phyloP scores from a whole-genome alignment of 2,113 vertebrate species.

The Bos javanicus region DNA sequence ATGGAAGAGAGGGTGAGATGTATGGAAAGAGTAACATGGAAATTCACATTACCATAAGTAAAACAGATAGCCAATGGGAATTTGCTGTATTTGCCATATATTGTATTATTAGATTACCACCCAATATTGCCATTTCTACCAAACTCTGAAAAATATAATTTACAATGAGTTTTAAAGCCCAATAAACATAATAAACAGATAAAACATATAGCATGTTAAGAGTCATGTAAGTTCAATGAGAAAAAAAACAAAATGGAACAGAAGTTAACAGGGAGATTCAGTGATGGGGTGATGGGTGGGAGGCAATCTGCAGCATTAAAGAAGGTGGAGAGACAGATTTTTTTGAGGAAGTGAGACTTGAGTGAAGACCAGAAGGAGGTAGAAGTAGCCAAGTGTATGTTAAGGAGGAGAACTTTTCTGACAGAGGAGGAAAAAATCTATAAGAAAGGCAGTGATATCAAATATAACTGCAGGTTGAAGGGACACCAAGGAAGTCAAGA shows the following conservation, averaged over 20 bases:
- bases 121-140: neutral
- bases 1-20: too few species aligned
- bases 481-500: neutral
- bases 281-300: accelerated
- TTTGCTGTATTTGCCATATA: too few species aligned
- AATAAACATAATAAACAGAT: neutral
- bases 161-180: neutral
- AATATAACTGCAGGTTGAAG: neutral
- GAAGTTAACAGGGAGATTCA: neutral
- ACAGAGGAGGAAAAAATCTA: neutral
- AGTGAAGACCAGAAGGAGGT: neutral
- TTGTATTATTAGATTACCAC: neutral
- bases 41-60: too few species aligned
- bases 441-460: neutral
- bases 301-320: neutral
- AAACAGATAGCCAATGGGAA: too few species aligned
- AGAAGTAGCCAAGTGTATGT: neutral
- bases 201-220: neutral
- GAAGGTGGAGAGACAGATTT: neutral
- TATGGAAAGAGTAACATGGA: too few species aligned
- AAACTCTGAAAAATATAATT: neutral
- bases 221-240: neutral
- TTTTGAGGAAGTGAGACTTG: neutral
- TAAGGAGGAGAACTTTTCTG: neutral
- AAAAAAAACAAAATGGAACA: neutral